A percentile compares a stretch with the other conserved stretches of the same genome.
Conservation (phyloP, 2,113 vertebrate species). For the Chionodraco myersi region DNA sequence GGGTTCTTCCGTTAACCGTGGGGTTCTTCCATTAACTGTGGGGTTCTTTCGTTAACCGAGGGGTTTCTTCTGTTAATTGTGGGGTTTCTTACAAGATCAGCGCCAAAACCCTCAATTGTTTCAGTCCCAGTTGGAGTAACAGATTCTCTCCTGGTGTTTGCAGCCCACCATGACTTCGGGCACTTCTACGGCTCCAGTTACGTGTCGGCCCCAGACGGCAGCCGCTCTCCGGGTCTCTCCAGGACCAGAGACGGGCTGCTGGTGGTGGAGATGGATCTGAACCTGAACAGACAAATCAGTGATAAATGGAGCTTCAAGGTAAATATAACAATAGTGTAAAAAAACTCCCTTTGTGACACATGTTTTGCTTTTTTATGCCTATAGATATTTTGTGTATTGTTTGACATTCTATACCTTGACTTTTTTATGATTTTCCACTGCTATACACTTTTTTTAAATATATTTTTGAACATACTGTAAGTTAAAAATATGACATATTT, state of each 20-base stretch:
- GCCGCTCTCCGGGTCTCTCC: conserved; percentile 91
- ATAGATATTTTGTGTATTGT: no score
- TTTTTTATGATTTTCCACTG: no score
- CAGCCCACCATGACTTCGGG: conserved; percentile 93
- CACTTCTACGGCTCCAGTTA: conserved; percentile 98
- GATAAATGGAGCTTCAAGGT: conserved; percentile 98
- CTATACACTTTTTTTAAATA: no score
- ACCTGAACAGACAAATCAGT: conserved; percentile 92
- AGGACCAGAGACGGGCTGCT: conserved; percentile 90
- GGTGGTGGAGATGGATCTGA: conserved; percentile 92
- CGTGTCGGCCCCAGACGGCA: conserved; percentile 90
- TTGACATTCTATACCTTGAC: no score
- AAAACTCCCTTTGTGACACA: not conserved
- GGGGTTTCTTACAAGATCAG: no score
- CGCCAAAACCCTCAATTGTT: not conserved
- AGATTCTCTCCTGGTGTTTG: not conserved
- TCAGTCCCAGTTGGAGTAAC: not conserved
- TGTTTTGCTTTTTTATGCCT: not conserved
- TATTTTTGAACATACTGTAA: no score
- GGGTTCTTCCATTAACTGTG: no score
- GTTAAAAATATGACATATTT: no score
- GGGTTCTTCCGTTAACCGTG: no score
- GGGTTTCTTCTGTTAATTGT: no score
- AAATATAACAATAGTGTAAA: not conserved
- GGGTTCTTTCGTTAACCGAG: no score